Conservation (phyloP, 2,113 vertebrate genomes). For the Syrrhaptes paradoxus region DNA sequence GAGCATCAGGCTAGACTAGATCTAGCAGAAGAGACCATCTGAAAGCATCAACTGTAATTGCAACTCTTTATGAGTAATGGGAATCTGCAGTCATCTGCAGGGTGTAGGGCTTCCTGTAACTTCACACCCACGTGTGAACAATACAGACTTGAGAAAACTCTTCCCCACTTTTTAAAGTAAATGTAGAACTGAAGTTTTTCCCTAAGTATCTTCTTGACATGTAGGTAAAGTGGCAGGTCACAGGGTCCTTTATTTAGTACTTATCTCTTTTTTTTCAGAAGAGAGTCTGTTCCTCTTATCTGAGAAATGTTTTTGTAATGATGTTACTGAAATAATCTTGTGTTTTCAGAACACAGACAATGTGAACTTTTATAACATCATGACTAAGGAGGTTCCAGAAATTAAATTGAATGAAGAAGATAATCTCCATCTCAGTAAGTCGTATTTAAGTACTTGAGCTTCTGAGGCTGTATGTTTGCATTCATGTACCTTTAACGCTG, state of each 20-base stretch:
- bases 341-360: constrained; percentile 89
- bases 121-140: neutral
- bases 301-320: neutral
- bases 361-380: constrained; percentile 98
- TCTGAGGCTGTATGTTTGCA: neutral
- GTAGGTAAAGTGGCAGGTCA: neutral
- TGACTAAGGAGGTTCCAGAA: constrained; percentile 74
- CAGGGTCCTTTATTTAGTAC: neutral
- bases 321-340: neutral
- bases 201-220: neutral
- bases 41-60: neutral
- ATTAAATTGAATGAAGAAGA: neutral
- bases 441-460: neutral
- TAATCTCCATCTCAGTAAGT: constrained; percentile 56
- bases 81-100: neutral
- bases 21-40: neutral
- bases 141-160: neutral
- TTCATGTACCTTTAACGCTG: neutral
- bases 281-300: neutral
- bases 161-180: neutral
- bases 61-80: neutral
- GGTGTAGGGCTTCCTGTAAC: neutral
- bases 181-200: neutral
- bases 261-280: neutral
- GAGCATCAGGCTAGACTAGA: neutral